Conservation (phyloP, 2,888 invertebrate species). For the Drosophila sordidula region DNA sequence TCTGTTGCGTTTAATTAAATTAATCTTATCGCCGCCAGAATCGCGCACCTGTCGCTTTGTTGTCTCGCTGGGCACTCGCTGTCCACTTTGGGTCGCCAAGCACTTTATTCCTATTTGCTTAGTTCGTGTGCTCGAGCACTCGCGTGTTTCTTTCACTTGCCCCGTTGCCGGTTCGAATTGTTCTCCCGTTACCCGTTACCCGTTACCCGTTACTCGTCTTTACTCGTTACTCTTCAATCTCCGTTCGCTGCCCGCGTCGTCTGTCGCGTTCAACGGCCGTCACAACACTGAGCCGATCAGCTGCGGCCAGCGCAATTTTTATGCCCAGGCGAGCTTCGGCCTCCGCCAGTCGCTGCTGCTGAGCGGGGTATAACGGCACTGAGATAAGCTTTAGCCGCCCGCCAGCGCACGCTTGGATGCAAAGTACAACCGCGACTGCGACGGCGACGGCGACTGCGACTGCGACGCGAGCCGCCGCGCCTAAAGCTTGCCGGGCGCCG, state of each 20-base stretch:
- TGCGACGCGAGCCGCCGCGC: conserved; percentile 12
- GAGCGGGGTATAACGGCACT: conserved; percentile 39
- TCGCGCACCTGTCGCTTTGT: conserved; percentile 33
- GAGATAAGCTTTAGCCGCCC: conserved; percentile 37
- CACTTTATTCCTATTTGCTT: conserved; percentile 1
- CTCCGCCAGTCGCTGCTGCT: conserved; percentile 22
- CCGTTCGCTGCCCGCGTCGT: not conserved
- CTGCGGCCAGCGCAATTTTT: conserved; percentile 69
- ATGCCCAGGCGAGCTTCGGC: conserved; percentile 56
- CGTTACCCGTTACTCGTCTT: conserved; percentile 2
- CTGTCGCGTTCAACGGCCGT: conserved; percentile 53
- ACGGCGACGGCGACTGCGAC: not conserved
- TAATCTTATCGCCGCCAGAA: conserved; percentile 48
- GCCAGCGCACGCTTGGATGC: conserved; percentile 39
- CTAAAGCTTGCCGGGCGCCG: conserved; percentile 10
- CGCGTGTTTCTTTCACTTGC: conserved; percentile 41
- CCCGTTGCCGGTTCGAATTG: conserved; percentile 19
- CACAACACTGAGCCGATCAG: conserved; percentile 72
- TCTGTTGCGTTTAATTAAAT: conserved; percentile 43
- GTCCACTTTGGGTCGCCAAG: conserved; percentile 10
- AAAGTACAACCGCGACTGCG: conserved; percentile 55
- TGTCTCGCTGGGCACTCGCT: conserved; percentile 27
- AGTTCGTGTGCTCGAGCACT: conserved; percentile 34
- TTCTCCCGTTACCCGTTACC: conserved; percentile 10
- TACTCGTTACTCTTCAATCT: not conserved